phyloP scores from a whole-genome alignment of 2,797 vertebrate species.

The Syndactyla subalaris region DNA sequence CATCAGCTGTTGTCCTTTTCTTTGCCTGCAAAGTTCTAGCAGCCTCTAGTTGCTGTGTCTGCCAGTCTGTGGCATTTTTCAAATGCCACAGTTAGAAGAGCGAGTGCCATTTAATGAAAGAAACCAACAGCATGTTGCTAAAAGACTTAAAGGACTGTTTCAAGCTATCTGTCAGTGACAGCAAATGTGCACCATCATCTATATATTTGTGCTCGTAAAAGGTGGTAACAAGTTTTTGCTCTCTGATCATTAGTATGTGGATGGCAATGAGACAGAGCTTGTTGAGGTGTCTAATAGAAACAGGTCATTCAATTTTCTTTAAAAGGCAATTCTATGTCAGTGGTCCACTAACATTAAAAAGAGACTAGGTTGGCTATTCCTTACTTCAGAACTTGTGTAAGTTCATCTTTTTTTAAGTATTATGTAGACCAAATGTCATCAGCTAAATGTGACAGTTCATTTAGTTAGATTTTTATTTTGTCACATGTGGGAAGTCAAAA shows the following conservation, averaged over 20 bases:
- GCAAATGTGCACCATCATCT: background rate
- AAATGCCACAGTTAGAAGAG: background rate
- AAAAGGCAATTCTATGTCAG: background rate
- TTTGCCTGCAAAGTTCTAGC: background rate
- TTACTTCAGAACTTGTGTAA: background rate
- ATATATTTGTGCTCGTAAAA: background rate
- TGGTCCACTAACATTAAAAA: background rate
- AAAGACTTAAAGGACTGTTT: background rate
- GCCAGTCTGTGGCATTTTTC: background rate
- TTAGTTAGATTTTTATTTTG: background rate
- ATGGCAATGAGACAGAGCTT: background rate
- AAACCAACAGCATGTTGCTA: background rate
- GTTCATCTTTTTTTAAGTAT: background rate
- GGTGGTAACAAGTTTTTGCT: background rate
- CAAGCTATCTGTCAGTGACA: background rate
- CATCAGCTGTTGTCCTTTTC: background rate
- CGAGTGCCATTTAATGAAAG: background rate
- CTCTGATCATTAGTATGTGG: background rate
- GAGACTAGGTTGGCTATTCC: background rate
- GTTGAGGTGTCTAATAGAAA: background rate
- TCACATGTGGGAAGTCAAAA: background rate
- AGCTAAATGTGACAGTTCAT: background rate
- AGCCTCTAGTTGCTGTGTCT: background rate
- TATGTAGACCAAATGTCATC: background rate
- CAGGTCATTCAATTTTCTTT: background rate